Evolutionary conservation across 2,888 invertebrate genomes (phyloP).

Genomic region (Scaptomyza caliginosa): DNA sequence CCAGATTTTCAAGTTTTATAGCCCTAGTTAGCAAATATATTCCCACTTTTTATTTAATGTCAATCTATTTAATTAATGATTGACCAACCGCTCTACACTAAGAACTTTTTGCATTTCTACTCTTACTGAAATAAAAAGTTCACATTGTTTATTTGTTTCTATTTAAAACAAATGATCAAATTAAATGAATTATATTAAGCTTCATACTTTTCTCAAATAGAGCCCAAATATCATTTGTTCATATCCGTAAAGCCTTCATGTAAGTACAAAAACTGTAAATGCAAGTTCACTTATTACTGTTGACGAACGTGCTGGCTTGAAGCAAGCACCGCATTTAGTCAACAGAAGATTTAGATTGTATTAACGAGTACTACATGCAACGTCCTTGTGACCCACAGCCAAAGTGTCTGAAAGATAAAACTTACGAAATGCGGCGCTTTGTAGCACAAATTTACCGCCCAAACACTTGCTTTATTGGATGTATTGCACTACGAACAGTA

Average conservation of each 20-base stretch:
- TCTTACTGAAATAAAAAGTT: neutral
- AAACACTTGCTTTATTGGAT: conserved; percentile 26
- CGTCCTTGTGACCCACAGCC: conserved; percentile 68
- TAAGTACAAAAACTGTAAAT: conserved; percentile 1
- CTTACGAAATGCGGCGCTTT: conserved; percentile 34
- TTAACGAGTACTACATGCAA: conserved; percentile 19
- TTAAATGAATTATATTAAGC: no score
- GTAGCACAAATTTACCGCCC: conserved; percentile 19
- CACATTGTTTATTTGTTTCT: neutral
- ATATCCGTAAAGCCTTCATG: neutral
- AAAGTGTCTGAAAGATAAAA: conserved; percentile 36
- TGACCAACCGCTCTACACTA: neutral
- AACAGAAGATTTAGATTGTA: conserved; percentile 60
- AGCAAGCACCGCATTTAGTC: conserved; percentile 11
- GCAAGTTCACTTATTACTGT: conserved; percentile 64
- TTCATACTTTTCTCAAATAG: no score
- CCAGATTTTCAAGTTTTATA: conserved; percentile 10
- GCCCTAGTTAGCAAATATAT: neutral
- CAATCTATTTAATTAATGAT: conserved; percentile 10
- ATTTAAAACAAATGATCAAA: no score
- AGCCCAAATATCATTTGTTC: neutral
- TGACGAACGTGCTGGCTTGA: conserved; percentile 39
- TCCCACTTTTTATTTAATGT: neutral
- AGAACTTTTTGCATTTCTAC: neutral
- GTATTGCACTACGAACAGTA: conserved; percentile 17